phyloP scores from a whole-genome alignment of 92 coral and sea anemone genomes.

The Epizoanthus ramosus region DNA sequence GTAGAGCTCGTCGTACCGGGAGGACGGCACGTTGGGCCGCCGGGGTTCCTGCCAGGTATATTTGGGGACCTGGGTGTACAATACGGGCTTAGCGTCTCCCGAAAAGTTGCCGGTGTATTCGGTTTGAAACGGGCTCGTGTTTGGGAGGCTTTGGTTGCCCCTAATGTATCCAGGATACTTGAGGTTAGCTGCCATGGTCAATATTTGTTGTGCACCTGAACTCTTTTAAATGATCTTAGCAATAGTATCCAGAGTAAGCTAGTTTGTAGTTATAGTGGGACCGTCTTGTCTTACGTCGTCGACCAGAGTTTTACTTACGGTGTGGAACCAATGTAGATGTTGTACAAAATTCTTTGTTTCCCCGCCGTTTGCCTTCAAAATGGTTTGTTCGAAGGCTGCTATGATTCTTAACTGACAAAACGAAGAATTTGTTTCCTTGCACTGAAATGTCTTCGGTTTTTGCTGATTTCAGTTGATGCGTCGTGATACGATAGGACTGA shows the following conservation, averaged over 20 bases:
- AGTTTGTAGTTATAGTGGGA: background rate
- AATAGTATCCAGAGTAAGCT: too few relatives aligned
- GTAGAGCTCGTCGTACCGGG: constrained; percentile 33
- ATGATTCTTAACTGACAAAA: too few relatives aligned
- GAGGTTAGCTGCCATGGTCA: background rate
- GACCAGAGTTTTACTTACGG: too few relatives aligned
- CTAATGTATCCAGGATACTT: constrained; percentile 31
- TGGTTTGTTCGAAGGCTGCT: too few relatives aligned
- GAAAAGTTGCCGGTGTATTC: constrained; percentile 67
- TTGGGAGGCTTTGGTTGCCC: background rate
- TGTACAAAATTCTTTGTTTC: too few relatives aligned
- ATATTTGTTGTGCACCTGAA: background rate
- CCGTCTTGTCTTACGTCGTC: background rate
- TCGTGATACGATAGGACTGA: too few relatives aligned
- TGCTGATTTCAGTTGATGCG: background rate
- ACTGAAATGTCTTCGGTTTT: too few relatives aligned
- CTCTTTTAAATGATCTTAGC: background rate
- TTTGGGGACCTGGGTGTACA: constrained; percentile 66
- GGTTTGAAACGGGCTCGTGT: constrained; percentile 55
- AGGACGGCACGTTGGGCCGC: constrained; percentile 39
- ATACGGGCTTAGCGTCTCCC: constrained; percentile 48
- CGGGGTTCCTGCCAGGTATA: constrained; percentile 70
- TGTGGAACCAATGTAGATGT: too few relatives aligned
- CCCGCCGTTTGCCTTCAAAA: too few relatives aligned
- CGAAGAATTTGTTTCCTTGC: too few relatives aligned